A percentile compares a stretch with the other conserved stretches of the same genome.
Evolutionary conservation across 2,797 vertebrate genomes (phyloP).

Genomic region (Eospalax fontanierii): DNA sequence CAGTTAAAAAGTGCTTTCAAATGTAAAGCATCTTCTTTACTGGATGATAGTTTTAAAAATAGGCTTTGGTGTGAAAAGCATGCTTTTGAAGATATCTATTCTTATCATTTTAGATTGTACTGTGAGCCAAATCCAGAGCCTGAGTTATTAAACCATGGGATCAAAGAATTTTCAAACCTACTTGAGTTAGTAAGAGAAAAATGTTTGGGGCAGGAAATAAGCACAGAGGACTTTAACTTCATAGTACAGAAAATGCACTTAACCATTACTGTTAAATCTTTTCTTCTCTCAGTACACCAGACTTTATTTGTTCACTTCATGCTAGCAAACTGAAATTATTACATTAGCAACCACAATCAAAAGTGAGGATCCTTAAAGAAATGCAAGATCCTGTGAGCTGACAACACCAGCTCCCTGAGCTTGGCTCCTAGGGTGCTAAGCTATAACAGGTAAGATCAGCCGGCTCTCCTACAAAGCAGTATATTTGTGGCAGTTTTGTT

Average conservation of each 20-base stretch:
- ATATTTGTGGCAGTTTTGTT: slow-evolving; percentile 63
- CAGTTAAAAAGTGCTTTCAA: slow-evolving; percentile 66
- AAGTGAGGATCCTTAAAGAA: not conserved
- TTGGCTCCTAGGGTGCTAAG: not conserved
- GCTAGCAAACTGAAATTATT: slow-evolving; percentile 35
- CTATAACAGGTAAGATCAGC: not conserved
- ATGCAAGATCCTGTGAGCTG: not conserved
- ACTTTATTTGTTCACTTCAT: slow-evolving; percentile 46
- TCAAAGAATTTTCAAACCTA: slow-evolving; percentile 46
- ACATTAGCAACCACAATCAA: slow-evolving; percentile 18
- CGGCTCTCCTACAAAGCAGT: not conserved
- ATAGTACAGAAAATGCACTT: slow-evolving; percentile 55
- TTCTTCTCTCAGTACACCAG: slow-evolving; percentile 41
- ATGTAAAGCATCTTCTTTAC: slow-evolving; percentile 72
- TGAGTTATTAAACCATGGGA: slow-evolving; percentile 62
- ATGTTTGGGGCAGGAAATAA: slow-evolving; percentile 60
- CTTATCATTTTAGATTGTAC: slow-evolving; percentile 28
- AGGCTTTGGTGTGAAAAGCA: slow-evolving; percentile 9
- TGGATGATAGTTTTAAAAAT: slow-evolving; percentile 57
- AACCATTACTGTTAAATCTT: slow-evolving; percentile 50
- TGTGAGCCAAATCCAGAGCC: not conserved
- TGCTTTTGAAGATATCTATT: slow-evolving; percentile 18
- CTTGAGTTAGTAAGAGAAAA: slow-evolving; percentile 44
- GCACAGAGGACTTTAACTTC: slow-evolving; percentile 38
- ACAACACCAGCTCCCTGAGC: not conserved